A percentile compares a stretch with the other conserved stretches of the same genome.
phyloP scores from a whole-genome alignment of 2,113 vertebrate species.

The Alexandromys fortis region DNA sequence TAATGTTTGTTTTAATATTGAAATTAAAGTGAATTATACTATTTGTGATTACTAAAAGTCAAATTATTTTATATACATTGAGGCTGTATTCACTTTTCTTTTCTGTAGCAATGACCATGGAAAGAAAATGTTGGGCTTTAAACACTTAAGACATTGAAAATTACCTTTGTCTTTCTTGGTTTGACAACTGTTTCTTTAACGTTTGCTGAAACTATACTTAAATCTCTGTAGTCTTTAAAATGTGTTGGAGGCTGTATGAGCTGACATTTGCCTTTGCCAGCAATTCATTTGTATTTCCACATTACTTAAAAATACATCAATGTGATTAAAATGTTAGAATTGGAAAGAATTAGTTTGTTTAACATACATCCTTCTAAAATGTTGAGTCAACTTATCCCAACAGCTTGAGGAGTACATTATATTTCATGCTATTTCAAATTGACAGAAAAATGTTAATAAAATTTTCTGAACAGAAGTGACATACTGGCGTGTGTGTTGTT shows the following conservation, averaged over 20 bases:
- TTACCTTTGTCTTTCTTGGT: background rate
- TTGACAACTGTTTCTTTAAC: background rate
- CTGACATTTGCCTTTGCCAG: background rate
- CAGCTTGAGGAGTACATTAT: background rate
- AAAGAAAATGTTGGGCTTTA: background rate
- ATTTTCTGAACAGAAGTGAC: background rate
- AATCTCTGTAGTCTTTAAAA: background rate
- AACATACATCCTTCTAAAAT: background rate
- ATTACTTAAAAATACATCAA: conserved; percentile 19
- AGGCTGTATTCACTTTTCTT: conserved; percentile 12
- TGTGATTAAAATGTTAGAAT: conserved; percentile 28
- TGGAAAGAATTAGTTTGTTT: conserved; percentile 31
- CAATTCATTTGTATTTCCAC: background rate
- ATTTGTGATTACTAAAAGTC: background rate
- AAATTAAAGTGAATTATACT: conserved; percentile 5
- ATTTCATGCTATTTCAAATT: conserved; percentile 29
- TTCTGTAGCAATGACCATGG: background rate
- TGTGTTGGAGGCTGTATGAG: background rate
- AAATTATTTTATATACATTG: conserved; percentile 19
- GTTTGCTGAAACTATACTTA: background rate
- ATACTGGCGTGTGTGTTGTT: background rate
- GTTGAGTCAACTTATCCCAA: background rate
- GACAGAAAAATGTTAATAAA: conserved; percentile 48
- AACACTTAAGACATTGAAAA: conserved; percentile 54
- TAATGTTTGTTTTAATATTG: conserved; percentile 3